Base-by-base conservation (phyloP, 2,888 invertebrate genomes). In the Dolomedes plantarius region DNA sequence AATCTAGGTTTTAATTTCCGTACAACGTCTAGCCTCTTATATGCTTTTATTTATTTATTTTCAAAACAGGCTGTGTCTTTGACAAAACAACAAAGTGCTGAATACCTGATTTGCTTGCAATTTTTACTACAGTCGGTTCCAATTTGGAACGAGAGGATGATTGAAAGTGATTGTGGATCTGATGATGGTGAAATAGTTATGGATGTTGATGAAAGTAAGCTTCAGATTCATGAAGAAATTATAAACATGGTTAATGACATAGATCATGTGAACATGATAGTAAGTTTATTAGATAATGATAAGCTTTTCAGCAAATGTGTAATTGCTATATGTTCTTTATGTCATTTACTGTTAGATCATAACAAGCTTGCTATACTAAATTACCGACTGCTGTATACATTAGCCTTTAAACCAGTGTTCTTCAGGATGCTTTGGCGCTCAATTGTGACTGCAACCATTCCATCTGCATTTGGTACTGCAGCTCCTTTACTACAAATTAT, bases 301-400 rank as follows among this genome's bases (percentile, higher is more conserved):
- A 89, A 86, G 41, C 81, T 88, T 16, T 92, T 93, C 76, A 90
- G 92, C 0, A 92, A 93, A 7, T 93, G 94, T 28, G 91, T 96
- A 67, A 94, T 94, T 89, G 93, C 94, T 13, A 92, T 96, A 86
- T 95, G 95, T 88, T 93, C 94, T 90, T 93, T 97, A 75, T 96
- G 96, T 90, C 96, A 97, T 91, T 95, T 96, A 91, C 92, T 97
- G 72, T 92, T 97, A 90, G 93, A 96, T 89, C 95, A 95, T 89
- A 95, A 96, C 90, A 95, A 95, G 90, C 93, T 95, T 91, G 95
- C 96, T 0, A 93, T 97, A 89, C 96, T 96, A 91, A 96, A 95
- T 90, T 96, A 95, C 92, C 86, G 88, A 65, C 32, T 85, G 27
- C 36, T 96, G 1, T 96, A 96, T 91, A 95, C 95, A 73, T 91